phyloP scores from a whole-genome alignment of 2,888 invertebrate genomes.

The Nomada flava region DNA sequence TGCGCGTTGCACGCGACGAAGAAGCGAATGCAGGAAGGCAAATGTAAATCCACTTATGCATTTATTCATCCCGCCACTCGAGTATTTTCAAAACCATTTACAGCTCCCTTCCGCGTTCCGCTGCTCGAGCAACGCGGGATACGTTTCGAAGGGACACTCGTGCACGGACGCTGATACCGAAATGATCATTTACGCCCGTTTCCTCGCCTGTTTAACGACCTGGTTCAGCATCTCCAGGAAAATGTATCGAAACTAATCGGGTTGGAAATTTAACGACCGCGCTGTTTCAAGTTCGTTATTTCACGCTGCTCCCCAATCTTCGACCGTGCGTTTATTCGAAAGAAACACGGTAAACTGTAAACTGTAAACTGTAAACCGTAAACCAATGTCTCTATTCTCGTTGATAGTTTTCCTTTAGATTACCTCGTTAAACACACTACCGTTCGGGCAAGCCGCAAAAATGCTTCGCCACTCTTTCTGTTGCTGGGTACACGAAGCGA shows the following conservation, averaged over 20 bases:
- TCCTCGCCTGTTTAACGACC: slow-evolving; percentile 19
- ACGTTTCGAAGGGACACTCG: slow-evolving; percentile 42
- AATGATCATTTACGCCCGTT: slow-evolving; percentile 53
- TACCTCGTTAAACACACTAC: too few relatives aligned
- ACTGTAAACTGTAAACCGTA: too few relatives aligned
- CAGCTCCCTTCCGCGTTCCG: slow-evolving; percentile 32
- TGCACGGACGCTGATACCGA: slow-evolving; percentile 26
- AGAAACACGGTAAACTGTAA: not conserved
- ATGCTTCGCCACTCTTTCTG: too few relatives aligned
- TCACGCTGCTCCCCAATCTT: not conserved
- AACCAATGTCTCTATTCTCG: too few relatives aligned
- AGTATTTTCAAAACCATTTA: slow-evolving; percentile 66
- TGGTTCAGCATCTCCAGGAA: not conserved
- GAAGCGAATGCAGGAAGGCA: slow-evolving; percentile 44
- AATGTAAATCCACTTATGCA: slow-evolving; percentile 75
- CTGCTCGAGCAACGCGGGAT: slow-evolving; percentile 11
- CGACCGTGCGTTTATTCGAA: not conserved
- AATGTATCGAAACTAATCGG: not conserved
- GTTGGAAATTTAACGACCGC: not conserved
- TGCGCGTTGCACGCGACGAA: slow-evolving; percentile 7
- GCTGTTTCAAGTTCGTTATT: not conserved
- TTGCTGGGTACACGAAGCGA: too few relatives aligned
- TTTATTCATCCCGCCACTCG: slow-evolving; percentile 71
- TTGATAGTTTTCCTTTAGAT: too few relatives aligned
- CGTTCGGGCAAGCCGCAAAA: too few relatives aligned